A percentile compares a stretch with the other conserved stretches of the same genome.
Evolutionary conservation across 30 jellyfish, hydroid and myxozoan species (phyloP).

Genomic region (Haliclystus octoradiatus): DNA sequence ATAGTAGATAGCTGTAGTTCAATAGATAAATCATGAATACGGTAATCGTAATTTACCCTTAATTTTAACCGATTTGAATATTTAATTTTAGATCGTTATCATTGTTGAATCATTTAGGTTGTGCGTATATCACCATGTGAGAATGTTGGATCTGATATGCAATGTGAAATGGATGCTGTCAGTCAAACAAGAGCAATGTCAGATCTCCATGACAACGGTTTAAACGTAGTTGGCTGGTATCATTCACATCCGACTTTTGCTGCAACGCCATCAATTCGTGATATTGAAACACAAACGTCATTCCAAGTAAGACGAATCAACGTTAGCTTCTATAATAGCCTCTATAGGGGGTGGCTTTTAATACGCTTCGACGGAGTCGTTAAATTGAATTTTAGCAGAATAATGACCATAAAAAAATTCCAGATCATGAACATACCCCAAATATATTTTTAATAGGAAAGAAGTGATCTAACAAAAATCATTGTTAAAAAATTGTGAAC

Average conservation of each 20-base stretch:
- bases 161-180: constrained; percentile 83
- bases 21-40: no score
- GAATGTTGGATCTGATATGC: constrained; percentile 63
- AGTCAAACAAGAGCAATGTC: constrained; percentile 57
- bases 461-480: no score
- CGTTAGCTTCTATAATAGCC: not conserved
- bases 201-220: constrained; percentile 58
- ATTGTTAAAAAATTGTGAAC: no score
- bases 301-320: constrained; percentile 33
- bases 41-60: no score
- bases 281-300: constrained; percentile 52
- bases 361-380: no score
- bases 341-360: not conserved
- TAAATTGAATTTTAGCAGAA: no score
- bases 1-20: no score
- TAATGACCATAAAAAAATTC: not conserved
- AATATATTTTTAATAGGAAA: no score
- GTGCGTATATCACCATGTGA: constrained; percentile 64
- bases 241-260: constrained; percentile 77
- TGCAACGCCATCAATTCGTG: constrained; percentile 71
- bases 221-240: constrained; percentile 70
- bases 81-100: no score
- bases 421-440: no score
- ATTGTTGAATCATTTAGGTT: no score
- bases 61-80: no score